Evolutionary conservation across 2,888 invertebrate genomes (phyloP), one percentile per base, ranked within the genome.

Genomic region (Latrodectus hesperus): DNA sequence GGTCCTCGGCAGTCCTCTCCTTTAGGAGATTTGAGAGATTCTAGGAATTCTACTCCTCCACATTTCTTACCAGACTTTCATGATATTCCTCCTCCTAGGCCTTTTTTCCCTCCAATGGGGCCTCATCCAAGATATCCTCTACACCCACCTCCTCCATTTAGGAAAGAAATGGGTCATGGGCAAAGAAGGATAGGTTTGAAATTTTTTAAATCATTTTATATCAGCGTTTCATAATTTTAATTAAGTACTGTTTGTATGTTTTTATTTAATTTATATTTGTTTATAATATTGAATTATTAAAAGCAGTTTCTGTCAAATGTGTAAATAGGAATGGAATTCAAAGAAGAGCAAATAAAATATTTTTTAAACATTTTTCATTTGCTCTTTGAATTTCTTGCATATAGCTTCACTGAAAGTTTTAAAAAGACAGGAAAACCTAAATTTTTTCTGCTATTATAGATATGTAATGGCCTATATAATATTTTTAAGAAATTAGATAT

Each of bases 11-110:
- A 76, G 38, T 88, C 79, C 65, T 80, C 83, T 1, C 84, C 84
- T 38, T 17, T 78, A 5, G 64, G 70, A 22, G 67, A 83, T 52
- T 26, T 83, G 60, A 78, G 84, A 75, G 84, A 88, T 49, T 88
- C 88, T 65, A 77, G 78, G 10, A 88, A 78, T 78, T 88, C 88
- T 9, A 81, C 88, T 17, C 88, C 88, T 1, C 84, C 88, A 49
- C 88, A 84, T 49, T 72, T 60, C 9, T 55, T 88, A 70, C 88
- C 88, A 9, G 75, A 79, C 26, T 88, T 88, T 71, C 88, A 88
- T 72, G 88, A 88, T 74, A 82, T 84, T 84, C 88, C 88, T 17
- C 88, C 77, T 12, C 85, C 79, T 14, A 52, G 38, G 22, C 67
- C 74, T 14, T 70, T 71, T 55, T 79, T 71, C 38, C 74, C 49